Evolutionary conservation across 2,888 invertebrate species (phyloP).

Genomic region (Bellardia bayeri): DNA sequence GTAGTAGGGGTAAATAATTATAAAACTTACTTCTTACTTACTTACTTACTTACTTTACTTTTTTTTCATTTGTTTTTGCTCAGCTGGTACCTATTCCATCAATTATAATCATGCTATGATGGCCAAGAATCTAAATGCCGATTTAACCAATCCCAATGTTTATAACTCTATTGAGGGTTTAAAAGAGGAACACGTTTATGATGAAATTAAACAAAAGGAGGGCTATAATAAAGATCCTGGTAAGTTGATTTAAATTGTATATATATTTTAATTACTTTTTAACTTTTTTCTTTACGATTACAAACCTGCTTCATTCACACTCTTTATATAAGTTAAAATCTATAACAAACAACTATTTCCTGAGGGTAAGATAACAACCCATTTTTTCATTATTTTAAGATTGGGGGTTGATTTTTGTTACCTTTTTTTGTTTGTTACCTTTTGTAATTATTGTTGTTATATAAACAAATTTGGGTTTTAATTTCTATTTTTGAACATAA

Average conservation of each 20-base stretch:
- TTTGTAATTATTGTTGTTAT: too few species aligned
- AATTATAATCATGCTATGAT: slow-evolving; percentile 88
- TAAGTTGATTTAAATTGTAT: slow-evolving; percentile 82
- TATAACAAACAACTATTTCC: slow-evolving; percentile 83
- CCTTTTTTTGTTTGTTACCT: slow-evolving; percentile 24
- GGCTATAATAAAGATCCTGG: slow-evolving; percentile 87
- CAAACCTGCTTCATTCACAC: neutral
- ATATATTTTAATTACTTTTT: neutral
- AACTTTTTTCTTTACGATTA: slow-evolving; percentile 36
- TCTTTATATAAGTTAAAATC: slow-evolving; percentile 79
- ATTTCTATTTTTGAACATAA: too few species aligned
- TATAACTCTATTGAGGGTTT: slow-evolving; percentile 92
- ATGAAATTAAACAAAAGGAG: slow-evolving; percentile 94
- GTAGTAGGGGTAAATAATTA: slow-evolving; percentile 83
- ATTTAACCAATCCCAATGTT: slow-evolving; percentile 92
- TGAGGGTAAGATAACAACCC: slow-evolving; percentile 80
- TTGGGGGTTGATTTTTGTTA: slow-evolving; percentile 51
- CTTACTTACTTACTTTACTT: neutral
- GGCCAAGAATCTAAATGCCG: slow-evolving; percentile 93
- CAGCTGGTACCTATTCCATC: slow-evolving; percentile 85
- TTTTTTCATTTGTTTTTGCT: slow-evolving; percentile 51
- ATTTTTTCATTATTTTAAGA: slow-evolving; percentile 44
- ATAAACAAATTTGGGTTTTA: too few species aligned
- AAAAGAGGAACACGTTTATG: slow-evolving; percentile 93
- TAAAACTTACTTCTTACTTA: slow-evolving; percentile 18